A percentile compares a stretch with the other conserved stretches of the same genome.
phyloP scores from a whole-genome alignment of 2,797 vertebrate species.

The Silurus lanzhouensis region DNA sequence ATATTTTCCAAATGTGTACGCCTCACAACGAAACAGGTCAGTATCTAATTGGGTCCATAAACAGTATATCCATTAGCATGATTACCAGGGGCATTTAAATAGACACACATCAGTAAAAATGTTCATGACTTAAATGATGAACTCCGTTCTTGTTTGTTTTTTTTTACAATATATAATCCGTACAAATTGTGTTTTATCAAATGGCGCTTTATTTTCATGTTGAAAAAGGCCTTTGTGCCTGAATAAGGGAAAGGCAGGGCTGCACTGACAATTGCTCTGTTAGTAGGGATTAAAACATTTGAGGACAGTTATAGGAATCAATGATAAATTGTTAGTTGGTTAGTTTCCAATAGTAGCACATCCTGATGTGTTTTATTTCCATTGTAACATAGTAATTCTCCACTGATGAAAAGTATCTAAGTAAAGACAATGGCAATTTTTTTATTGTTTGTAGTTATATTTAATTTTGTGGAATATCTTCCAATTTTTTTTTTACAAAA shows the following conservation, averaged over 20 bases:
- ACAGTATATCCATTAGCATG: not conserved
- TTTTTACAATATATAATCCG: not conserved
- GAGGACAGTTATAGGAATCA: not conserved
- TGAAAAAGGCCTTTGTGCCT: no score
- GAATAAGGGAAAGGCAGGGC: no score
- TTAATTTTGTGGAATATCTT: not conserved
- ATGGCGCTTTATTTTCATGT: no score
- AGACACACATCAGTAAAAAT: not conserved
- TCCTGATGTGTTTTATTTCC: not conserved
- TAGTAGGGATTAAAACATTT: no score
- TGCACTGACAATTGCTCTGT: no score
- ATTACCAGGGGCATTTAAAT: not conserved
- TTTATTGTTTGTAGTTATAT: not conserved
- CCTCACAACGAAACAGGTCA: not conserved
- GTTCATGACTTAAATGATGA: no score
- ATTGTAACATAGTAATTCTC: not conserved
- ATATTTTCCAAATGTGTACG: not conserved
- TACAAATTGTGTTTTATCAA: not conserved
- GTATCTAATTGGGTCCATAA: not conserved
- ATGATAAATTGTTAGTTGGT: not conserved
- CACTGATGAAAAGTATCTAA: not conserved
- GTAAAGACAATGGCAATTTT: not conserved
- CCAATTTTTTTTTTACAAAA: not conserved
- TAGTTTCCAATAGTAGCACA: not conserved
- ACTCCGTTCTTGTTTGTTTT: not conserved